Evolutionary conservation across 2,113 vertebrate species (phyloP).

Genomic region (Toxostoma redivivum): DNA sequence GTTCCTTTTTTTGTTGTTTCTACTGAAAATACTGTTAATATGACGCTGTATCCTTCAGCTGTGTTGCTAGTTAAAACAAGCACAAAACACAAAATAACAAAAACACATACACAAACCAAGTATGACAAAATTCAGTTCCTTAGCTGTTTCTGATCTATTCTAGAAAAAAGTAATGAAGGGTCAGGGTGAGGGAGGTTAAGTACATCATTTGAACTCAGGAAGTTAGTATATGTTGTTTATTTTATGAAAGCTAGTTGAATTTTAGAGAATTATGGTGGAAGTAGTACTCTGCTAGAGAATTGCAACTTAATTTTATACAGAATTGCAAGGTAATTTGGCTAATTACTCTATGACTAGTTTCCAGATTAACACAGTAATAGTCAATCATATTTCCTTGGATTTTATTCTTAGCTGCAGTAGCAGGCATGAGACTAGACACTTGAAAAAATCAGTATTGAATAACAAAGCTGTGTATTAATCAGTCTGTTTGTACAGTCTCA

Average conservation of each 20-base stretch:
- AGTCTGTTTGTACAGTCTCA: not conserved
- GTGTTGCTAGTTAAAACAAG: not conserved
- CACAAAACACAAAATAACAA: no score
- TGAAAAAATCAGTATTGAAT: not conserved
- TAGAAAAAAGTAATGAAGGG: not conserved
- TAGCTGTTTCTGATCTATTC: not conserved
- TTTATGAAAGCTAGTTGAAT: not conserved
- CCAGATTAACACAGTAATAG: not conserved
- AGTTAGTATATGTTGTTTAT: not conserved
- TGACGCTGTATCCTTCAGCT: not conserved
- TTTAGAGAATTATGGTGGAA: not conserved
- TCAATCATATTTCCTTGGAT: not conserved
- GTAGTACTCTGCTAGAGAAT: not conserved
- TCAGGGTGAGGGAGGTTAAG: accelerated
- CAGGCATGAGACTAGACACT: not conserved
- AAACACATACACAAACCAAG: not conserved
- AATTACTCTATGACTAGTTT: not conserved
- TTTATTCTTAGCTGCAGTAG: not conserved
- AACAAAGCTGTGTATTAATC: not conserved
- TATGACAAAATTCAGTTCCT: not conserved
- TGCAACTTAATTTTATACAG: not conserved
- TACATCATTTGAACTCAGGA: not conserved
- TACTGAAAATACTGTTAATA: not conserved
- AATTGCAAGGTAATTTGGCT: not conserved
- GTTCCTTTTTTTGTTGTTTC: not conserved